phyloP scores from a whole-genome alignment of 2,888 invertebrate genomes.

The Chorisops tibialis region DNA sequence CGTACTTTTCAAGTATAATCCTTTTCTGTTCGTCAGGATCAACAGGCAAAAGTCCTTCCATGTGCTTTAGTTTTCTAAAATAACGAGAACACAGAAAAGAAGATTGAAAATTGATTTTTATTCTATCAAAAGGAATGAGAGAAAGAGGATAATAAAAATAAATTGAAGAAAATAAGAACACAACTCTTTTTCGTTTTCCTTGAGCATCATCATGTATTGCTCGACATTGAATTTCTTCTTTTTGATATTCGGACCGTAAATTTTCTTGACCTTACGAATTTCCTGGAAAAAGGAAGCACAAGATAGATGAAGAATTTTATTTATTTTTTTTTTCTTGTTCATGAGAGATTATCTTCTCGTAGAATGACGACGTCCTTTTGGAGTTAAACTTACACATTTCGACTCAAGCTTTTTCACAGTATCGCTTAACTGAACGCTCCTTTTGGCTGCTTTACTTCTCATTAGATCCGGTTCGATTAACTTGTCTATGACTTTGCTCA shows the following conservation, averaged over 20 bases:
- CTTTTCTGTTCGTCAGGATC: constrained; percentile 48
- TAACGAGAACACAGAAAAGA: neutral
- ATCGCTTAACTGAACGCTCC: neutral
- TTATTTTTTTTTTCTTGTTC: neutral
- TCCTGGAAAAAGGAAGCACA: constrained; percentile 14
- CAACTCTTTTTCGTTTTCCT: constrained; percentile 30
- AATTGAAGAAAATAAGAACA: neutral
- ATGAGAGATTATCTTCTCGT: neutral
- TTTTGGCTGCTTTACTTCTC: constrained; percentile 31
- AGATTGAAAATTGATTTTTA: neutral
- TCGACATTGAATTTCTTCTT: constrained; percentile 18
- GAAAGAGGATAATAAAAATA: neutral
- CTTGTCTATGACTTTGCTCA: constrained; percentile 47
- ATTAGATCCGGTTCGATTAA: constrained; percentile 45
- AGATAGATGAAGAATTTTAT: neutral
- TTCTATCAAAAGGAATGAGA: neutral
- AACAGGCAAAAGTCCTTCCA: constrained; percentile 45
- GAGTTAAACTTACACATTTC: constrained; percentile 9
- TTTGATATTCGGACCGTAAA: constrained; percentile 23
- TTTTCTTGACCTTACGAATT: constrained; percentile 21
- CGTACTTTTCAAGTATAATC: constrained; percentile 39
- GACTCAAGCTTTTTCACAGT: neutral
- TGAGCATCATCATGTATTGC: constrained; percentile 23
- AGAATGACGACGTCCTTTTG: neutral
- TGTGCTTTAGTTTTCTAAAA: constrained; percentile 44